Conservation (phyloP, 2,113 vertebrate species). For the Oncorhynchus gorbuscha region DNA sequence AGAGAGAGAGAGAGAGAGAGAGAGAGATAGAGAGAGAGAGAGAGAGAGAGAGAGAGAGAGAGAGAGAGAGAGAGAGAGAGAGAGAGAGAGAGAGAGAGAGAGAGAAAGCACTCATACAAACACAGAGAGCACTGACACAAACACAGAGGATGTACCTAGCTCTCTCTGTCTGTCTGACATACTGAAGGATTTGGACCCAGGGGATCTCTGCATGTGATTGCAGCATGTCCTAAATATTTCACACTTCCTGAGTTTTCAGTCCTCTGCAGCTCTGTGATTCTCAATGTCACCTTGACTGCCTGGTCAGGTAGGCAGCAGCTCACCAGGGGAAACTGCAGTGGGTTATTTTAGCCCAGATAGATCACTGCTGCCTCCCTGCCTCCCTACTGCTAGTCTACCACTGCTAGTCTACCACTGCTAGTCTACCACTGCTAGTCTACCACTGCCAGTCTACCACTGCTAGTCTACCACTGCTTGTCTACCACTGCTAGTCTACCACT, state of each 20-base stretch:
- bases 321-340: not conserved
- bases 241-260: constrained; percentile 18
- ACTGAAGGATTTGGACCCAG: not conserved
- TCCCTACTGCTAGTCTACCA: not conserved
- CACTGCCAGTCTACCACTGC: no score
- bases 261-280: constrained; percentile 6
- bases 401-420: no score
- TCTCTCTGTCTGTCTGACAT: not conserved
- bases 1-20: not conserved
- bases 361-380: constrained; percentile 3
- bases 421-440: no score
- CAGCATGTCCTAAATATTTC: constrained; percentile 41
- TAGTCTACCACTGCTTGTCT: no score
- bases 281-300: constrained; percentile 44
- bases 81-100: not conserved
- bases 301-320: not conserved
- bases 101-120: not conserved
- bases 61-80: no score
- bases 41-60: not conserved
- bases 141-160: not conserved
- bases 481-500: no score
- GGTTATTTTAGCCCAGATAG: constrained; percentile 39
- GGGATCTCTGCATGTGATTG: not conserved
- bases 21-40: not conserved
- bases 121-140: not conserved